These are phyloP conservation scores for Cheirogaleus major DNA, from an alignment of 2,797 vertebrate species.

Conservation along the genomic window DNA sequence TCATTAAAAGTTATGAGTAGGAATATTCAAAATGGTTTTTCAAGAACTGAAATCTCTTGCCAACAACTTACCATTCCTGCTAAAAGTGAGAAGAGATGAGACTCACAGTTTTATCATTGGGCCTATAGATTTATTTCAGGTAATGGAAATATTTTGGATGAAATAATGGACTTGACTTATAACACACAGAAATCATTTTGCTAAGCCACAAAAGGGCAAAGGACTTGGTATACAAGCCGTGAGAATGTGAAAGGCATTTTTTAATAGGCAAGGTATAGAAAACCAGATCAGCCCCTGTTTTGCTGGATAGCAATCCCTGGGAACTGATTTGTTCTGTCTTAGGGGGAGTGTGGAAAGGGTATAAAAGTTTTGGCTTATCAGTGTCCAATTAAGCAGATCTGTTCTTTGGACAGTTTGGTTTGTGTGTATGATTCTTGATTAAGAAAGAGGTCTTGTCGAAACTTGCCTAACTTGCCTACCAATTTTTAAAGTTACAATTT, in stretches of 20 bases:
- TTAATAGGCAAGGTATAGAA: neutral
- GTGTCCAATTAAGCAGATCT: neutral
- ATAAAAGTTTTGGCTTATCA: neutral
- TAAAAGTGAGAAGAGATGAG: neutral
- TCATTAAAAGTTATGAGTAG: conserved; percentile 16
- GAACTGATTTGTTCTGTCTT: neutral
- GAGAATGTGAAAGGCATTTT: neutral
- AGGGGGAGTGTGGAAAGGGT: rapidly evolving
- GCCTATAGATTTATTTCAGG: neutral
- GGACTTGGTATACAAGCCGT: neutral
- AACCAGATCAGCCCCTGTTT: neutral
- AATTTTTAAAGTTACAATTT: neutral
- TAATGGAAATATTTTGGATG: neutral
- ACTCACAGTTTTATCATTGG: neutral
- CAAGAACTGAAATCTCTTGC: neutral
- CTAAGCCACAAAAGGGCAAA: conserved; percentile 2
- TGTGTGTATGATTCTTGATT: neutral
- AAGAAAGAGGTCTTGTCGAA: neutral
- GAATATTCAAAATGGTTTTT: neutral
- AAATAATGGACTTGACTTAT: neutral
- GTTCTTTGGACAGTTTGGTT: neutral
- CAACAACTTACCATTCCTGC: neutral
- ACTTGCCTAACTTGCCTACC: neutral
- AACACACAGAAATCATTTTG: neutral
- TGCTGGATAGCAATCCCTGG: neutral